Evolutionary conservation across 2,113 vertebrate species (phyloP), one percentile per base, ranked within the genome.

Genomic region (Pituophis catenifer): DNA sequence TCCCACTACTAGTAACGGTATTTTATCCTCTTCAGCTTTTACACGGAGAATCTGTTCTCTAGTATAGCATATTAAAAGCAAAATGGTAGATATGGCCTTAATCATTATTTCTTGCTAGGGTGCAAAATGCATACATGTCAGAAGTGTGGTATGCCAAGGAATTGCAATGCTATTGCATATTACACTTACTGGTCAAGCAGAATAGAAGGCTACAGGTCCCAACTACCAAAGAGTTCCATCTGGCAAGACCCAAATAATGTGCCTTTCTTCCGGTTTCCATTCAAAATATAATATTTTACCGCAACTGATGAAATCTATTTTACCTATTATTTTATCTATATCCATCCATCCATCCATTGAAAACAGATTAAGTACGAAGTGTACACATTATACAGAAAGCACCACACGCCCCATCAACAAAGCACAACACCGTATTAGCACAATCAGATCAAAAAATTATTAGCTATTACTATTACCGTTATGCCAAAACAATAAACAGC

Each of bases 21-120:
- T 99, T 94, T 97, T 98, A 94, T 99, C 99, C 95, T 99, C 99
- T 97, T 99, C 99, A 13, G 98, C 97, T 97, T 99, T 99, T 94
- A 99, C 99, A 33, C 99, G 98, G 94, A 99, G 98, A 92, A 99
- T 99, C 98, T 99, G 99, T 96, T 99, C 99, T 97, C 99, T 99
- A 94, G 86, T 54, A 65, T 15, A 89, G 44, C 2, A 96, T 81
- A 94, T 59, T 89, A 70, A 95, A 95, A 97, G 95, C 0, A 94
- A 89, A 33, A 92, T 0, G 59, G 9, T 87, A 91, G 5, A 94
- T 65, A 95, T 93, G 92, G 58, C 55, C 50, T 65, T 33, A 0
- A 94, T 6, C 23, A 94, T n/a, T 21, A 88, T 62, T 75, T 88
- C 88, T 13, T 55, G 8, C 15, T 57, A n/a, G 33, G 38, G 19